phyloP scores from a whole-genome alignment of 2,888 invertebrate genomes.

The Antitype chi region DNA sequence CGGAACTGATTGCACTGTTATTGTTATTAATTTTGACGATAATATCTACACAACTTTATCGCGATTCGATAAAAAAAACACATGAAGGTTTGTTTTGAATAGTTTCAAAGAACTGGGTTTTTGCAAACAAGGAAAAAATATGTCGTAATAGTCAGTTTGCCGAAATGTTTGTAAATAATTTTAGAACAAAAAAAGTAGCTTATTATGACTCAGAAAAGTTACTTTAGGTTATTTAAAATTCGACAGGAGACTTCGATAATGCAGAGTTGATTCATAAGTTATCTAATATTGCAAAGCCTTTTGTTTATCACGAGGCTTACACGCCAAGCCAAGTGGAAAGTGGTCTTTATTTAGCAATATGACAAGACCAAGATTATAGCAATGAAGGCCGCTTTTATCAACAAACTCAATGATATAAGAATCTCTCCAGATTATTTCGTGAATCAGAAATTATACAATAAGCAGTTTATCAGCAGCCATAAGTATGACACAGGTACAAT shows the following conservation, averaged over 20 bases:
- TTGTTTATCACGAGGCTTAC: neutral
- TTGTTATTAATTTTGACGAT: constrained; percentile 54
- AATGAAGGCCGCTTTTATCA: constrained; percentile 18
- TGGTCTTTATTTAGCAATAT: neutral
- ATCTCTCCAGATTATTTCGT: constrained; percentile 20
- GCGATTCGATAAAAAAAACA: constrained; percentile 48
- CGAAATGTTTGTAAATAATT: constrained; percentile 12
- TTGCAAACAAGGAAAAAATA: constrained; percentile 41
- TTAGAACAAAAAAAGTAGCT: neutral
- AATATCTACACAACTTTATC: constrained; percentile 49
- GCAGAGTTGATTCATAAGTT: neutral
- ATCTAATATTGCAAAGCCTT: neutral
- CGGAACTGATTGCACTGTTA: constrained; percentile 69
- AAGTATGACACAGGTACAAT: constrained; percentile 15
- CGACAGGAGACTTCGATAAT: neutral
- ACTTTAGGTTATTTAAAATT: neutral
- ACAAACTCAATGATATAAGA: constrained; percentile 18
- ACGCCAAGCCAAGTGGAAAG: neutral
- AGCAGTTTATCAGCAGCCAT: constrained; percentile 13
- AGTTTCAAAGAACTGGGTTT: constrained; percentile 37
- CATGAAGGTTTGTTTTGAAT: constrained; percentile 37
- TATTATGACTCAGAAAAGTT: constrained; percentile 19
- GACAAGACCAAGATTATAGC: neutral
- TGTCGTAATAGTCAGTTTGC: neutral
- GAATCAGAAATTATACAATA: constrained; percentile 49